Evolutionary conservation across 2,888 invertebrate genomes (phyloP), one percentile per base, ranked within the genome.

Genomic region (Oxyscelio sp.): DNA sequence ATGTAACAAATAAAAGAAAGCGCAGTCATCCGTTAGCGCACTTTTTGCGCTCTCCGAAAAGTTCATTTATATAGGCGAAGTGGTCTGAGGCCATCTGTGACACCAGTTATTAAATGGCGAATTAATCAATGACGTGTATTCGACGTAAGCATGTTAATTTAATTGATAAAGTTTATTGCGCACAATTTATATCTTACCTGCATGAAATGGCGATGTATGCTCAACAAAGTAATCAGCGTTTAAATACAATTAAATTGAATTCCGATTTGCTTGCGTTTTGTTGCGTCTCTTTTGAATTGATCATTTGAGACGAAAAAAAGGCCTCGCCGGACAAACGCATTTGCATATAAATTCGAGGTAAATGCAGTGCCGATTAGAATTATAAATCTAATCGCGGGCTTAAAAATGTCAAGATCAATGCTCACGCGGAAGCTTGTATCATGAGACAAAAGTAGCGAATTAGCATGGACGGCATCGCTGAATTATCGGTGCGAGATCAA

Each of bases 401-500:
- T 54, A 78, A 78, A 78, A 78, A 70, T 70, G 63, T 56, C 70
- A 70, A 78, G 78, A 70, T 78, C 78, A 78, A 65, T 73, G 80
- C 59, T 74, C 40, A 81, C 68, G 74, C 79, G 83, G 75, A 79
- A 84, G 83, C 83, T 81, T 74, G 81, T 81, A 68, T 17, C 58
- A 17, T 8, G 66, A 75, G 74, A 77, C 84, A 71, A 80, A 84
- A 84, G 75, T 75, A n/a, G 58, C 71, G 80, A 86, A 85, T 86
- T 85, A 85, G 86, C 77, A 65, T 70, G 74, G 78, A 87, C 74
- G 82, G 65, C 75, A 87, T 77, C 84, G 84, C 74, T 83, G 86
- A 86, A 56, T 82, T 87, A 87, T 87, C 88, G 80, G 87, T 73
- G 68, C 77, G 87, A 83, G 85, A 81, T 89, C 90, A 90, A 91